Base-by-base conservation (phyloP, 1,140 invertebrate genomes). In the Samia ricini region DNA sequence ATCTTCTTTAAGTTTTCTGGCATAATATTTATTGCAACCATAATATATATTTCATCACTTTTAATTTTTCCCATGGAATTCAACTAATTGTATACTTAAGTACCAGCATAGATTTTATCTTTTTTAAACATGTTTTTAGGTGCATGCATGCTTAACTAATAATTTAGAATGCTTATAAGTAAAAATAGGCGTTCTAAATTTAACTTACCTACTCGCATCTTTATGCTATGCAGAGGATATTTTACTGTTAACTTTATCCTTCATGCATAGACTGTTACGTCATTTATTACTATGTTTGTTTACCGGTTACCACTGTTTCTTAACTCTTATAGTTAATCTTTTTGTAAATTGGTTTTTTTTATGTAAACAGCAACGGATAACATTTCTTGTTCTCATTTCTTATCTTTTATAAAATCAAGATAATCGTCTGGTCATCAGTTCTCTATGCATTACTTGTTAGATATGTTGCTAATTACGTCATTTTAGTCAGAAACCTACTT, bases 241-340 rank as follows among this genome's bases (percentile, higher is more conserved):
- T n/a, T n/a, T n/a, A n/a, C n/a, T n/a, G n/a, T n/a, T n/a, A n/a
- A n/a, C n/a, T n/a, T n/a, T n/a, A n/a, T n/a, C n/a, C n/a, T n/a
- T 42, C 33, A 42, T 42, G 12, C 33, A 36, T 50, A 50, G 10
- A 56, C 23, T 20, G 24, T 64, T 64, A 56, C 63, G 63, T 60
- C 23, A 42, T 42, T 42, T 15, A 4, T 42, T 15, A 4, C 10
- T 42, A 7, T 15, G 8, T 42, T 42, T 42, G 33, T 42, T 42
- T 42, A 15, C 33, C 15, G 33, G 15, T 42, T 15, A 42, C 4
- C 10, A 42, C n/a, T 42, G 12, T 15, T 1, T 42, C 1, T 42
- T 0, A 42, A 42, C 1, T 42, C 33, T n/a, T 10, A 42, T 15
- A 42, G 33, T 12, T 15, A 42, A 42, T 42, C 33, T 42, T 42